Base-by-base conservation (phyloP, 2,113 vertebrate species). In the Scytalopus superciliaris region DNA sequence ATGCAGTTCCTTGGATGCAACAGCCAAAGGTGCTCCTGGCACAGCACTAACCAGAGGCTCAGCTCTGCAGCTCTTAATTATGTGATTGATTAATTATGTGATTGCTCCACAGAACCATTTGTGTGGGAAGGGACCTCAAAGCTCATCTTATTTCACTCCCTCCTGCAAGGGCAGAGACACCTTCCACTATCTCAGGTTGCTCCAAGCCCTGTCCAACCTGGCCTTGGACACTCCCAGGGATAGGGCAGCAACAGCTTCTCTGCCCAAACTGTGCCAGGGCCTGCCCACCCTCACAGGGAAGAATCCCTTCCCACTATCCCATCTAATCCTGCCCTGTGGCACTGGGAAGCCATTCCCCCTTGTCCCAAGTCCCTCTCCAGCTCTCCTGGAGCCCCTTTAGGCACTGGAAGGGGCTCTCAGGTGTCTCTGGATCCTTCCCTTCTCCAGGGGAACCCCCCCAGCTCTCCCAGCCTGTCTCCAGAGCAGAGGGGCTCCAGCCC, bases 1-100 rank as follows among this genome's bases (percentile, higher is more conserved):
- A 0, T 2, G 37, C 8, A 2, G 3, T 0, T 12, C 47, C 23
- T 19, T 3, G 30, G 56, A 18, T 8, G 56, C 19, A 31, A 30
- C 30, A 12, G 66, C 7, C 42, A 19, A 6, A 19, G 45, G 3
- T 5, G 52, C 42, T 87, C 50, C 66, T 31, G 78, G 42, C 30
- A 3, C 44, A 16, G 84, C 33, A 18, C 57, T 50, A 55, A 39
- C 6, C 50, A 0, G 21, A 23, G 27, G 24, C 4, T 39, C 64
- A 44, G 31, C 30, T 60, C 50, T 40, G 68, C 23, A 21, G 68
- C 35, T 50, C 15, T 64, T 37, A 12, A 22, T 42, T 9, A 13
- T 1, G 12, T 2, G 27, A 25, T 39, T 31, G 30, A 5, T 52
- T 40, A 47, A 60, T 83, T 47, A 31, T 0, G 3, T 44, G 50